phyloP scores from a whole-genome alignment of 2,113 vertebrate species.

The Anser brachyrhynchus region DNA sequence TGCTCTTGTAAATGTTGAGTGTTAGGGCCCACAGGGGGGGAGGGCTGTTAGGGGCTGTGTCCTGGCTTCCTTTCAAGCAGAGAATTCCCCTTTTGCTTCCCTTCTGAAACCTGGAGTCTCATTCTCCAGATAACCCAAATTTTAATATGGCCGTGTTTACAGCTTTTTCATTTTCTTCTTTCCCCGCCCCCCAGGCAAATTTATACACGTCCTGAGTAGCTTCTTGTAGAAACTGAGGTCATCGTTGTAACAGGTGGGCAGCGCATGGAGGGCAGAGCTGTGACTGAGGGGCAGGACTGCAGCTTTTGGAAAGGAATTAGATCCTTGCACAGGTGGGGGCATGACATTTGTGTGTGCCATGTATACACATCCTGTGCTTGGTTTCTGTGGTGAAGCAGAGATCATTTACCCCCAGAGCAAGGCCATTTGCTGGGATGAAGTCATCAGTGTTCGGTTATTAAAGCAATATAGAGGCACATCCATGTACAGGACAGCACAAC shows the following conservation, averaged over 20 bases:
- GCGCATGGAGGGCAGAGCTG: neutral
- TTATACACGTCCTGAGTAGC: neutral
- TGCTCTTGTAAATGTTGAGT: neutral
- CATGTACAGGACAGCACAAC: neutral
- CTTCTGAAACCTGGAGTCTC: neutral
- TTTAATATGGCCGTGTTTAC: neutral
- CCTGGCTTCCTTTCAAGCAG: neutral
- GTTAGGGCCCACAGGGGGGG: neutral
- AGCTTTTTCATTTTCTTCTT: neutral
- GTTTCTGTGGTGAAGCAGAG: neutral
- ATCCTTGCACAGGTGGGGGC: neutral
- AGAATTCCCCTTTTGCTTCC: conserved; percentile 25
- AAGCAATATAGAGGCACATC: neutral
- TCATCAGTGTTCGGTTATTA: neutral
- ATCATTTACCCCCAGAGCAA: neutral
- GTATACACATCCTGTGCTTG: neutral
- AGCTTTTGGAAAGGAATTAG: neutral
- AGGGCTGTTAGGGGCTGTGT: neutral
- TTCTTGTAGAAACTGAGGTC: neutral
- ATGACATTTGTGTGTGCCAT: neutral
- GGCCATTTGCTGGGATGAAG: neutral
- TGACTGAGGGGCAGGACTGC: neutral
- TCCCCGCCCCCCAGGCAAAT: neutral
- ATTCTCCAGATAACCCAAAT: neutral
- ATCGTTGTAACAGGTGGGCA: neutral